Percentiles rank a stretch among this genome's conserved stretches.
Conservation (phyloP, 2,888 invertebrate genomes). For the Entomobrya proxima region DNA sequence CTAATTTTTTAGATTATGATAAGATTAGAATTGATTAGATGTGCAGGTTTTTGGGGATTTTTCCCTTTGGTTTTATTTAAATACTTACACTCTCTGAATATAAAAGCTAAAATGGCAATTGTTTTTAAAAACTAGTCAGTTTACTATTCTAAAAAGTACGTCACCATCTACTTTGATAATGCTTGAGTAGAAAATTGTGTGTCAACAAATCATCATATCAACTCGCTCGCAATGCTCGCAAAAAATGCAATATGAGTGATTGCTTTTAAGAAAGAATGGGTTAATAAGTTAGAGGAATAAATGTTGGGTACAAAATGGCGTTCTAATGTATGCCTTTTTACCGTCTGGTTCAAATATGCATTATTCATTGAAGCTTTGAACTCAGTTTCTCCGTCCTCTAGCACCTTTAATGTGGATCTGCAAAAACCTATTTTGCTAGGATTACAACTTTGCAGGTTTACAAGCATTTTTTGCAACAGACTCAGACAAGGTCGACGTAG, state of each 20-base stretch:
- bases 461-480: too few species aligned
- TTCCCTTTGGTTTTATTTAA: too few species aligned
- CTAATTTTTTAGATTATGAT: too few species aligned
- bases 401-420: background rate
- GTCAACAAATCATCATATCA: slow-evolving; percentile 60
- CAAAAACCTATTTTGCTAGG: too few species aligned
- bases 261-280: slow-evolving; percentile 22
- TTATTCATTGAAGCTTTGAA: slow-evolving; percentile 1
- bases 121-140: slow-evolving; percentile 57
- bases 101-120: too few species aligned
- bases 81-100: too few species aligned
- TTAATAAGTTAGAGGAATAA: slow-evolving; percentile 47
- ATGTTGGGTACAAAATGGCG: background rate
- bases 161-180: background rate
- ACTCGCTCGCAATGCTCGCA: background rate
- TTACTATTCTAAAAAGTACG: background rate
- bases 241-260: slow-evolving; percentile 32
- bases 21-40: too few species aligned
- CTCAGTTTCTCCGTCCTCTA: background rate
- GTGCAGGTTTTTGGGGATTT: too few species aligned
- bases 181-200: slow-evolving; percentile 34
- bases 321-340: background rate
- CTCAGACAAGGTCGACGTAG: too few species aligned
- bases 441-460: too few species aligned
- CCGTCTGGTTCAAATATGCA: background rate